phyloP scores from a whole-genome alignment of 30 jellyfish, hydroid and myxozoan genomes.

The Pelagia noctiluca region DNA sequence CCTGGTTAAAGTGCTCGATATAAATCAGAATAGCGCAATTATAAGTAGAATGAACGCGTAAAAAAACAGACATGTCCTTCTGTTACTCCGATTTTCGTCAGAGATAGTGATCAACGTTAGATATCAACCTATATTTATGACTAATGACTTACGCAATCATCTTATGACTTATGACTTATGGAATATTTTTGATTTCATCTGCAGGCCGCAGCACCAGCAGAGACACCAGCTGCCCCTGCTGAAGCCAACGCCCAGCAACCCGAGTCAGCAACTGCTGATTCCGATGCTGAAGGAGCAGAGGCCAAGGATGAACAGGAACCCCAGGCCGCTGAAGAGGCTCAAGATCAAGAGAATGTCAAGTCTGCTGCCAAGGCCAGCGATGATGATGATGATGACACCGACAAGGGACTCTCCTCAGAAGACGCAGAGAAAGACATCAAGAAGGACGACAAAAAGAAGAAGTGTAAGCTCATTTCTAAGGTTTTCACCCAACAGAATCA shows the following conservation, averaged over 20 bases:
- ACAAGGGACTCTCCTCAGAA: constrained; percentile 10
- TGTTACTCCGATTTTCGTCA: no score
- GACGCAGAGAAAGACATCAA: constrained; percentile 17
- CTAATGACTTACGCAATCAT: no score
- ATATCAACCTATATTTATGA: no score
- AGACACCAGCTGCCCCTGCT: not conserved
- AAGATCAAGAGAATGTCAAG: constrained; percentile 22
- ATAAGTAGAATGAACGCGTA: no score
- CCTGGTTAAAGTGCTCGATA: no score
- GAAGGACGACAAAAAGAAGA: constrained; percentile 52
- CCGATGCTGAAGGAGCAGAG: constrained; percentile 36
- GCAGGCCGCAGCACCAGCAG: no score
- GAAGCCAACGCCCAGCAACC: constrained; percentile 57
- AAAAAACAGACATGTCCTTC: no score
- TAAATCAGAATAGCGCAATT: no score
- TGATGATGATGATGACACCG: constrained; percentile 54
- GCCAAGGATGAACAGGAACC: constrained; percentile 46
- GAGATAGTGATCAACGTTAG: no score
- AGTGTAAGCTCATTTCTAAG: constrained; percentile 40
- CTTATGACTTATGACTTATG: no score
- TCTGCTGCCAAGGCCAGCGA: constrained; percentile 43
- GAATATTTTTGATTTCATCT: no score
- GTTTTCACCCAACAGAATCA: no score
- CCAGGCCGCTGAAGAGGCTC: constrained; percentile 15
- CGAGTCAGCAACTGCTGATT: constrained; percentile 32